Conservation (phyloP, 2,797 vertebrate species). For the Oreortyx pictus region DNA sequence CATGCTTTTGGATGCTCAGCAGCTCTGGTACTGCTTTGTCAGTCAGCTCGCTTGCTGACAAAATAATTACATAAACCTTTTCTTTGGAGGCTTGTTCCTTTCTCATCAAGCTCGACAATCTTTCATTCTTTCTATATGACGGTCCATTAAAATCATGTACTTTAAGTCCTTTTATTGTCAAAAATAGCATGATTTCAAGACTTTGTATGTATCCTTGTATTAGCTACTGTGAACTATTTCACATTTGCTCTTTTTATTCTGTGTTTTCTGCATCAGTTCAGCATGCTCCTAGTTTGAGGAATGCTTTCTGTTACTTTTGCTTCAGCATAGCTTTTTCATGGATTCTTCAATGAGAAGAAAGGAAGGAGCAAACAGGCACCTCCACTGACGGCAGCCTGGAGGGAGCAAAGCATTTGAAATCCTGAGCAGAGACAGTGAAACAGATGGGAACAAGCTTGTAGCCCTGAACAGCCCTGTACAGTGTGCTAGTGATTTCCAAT, state of each 20-base stretch:
- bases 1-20: neutral
- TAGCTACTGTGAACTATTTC: neutral
- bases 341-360: neutral
- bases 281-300: neutral
- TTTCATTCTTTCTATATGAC: neutral
- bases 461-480: neutral
- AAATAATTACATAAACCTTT: neutral
- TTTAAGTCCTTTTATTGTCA: neutral
- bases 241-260: neutral
- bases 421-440: neutral
- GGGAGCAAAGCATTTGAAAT: neutral
- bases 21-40: neutral
- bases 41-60: neutral
- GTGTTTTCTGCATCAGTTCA: neutral
- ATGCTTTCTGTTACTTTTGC: neutral
- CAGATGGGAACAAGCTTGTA: neutral
- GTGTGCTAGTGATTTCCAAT: neutral
- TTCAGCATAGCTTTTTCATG: neutral
- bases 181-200: neutral
- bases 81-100: neutral
- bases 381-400: neutral
- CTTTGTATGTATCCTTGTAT: accelerated
- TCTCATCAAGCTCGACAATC: neutral
- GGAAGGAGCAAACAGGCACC: neutral
- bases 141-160: accelerated